Base-by-base conservation (phyloP, 2,797 vertebrate species). In the Melanotaenia boesemani region DNA sequence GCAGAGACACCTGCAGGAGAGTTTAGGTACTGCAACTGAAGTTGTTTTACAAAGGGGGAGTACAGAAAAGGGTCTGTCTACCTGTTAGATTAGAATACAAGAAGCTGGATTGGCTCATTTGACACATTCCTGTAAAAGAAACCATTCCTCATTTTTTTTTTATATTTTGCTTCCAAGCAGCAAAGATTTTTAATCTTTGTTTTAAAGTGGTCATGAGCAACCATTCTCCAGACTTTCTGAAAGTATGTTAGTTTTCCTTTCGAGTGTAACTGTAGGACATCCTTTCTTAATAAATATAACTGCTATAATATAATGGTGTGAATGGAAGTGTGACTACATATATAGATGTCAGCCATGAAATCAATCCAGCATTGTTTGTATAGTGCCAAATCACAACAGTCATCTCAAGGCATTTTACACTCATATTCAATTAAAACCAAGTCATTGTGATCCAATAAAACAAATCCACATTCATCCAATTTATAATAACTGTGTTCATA, bases 1-100 rank as follows among this genome's bases (percentile, higher is more conserved):
- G 44, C 93, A 96, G 81, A 92, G 95, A 76, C 95, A 96, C 79
- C 95, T 96, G 87, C 93, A 92, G 94, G 94, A 94, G 62, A 93
- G 88, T 80, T 85, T 90, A 78, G 94, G 95, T 95, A 95, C 72
- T 90, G 83, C 85, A 63, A 22, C 9, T 39, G 0, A 55, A 22
- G 8, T 24, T 55, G 20, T 2, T 3, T 8, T 52, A 54, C 48
- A 50, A 20, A 48, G 18, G 18, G 5, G 13, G 41, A 20, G 44
- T 20, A 20, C 18, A 46, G 44, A 20, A 46, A 50, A 10, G 10
- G 12, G 12, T 26, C 5, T 15, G 11, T 18, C 20, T 26, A 11
- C 10, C 7, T 24, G 22, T 48, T 20, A 24, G 22, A 22, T 54
- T 12, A 54, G n/a, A 2, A 54, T 24, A 3, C 7, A 54, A 54